Percentiles rank a stretch among this genome's conserved stretches.
Conservation (phyloP, 1,140 invertebrate species). For the Drosophila arizonae region DNA sequence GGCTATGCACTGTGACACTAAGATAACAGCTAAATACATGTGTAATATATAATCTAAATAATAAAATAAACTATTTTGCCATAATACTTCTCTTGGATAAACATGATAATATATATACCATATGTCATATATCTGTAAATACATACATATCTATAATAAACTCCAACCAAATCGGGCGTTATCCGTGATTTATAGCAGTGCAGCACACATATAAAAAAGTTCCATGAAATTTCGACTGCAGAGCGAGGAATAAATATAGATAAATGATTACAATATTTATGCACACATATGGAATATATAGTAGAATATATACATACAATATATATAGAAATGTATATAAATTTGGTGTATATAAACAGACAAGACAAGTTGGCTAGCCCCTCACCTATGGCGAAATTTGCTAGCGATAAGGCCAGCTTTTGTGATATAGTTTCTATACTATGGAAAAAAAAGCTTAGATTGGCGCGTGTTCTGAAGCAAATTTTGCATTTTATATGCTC, state of each 20-base stretch:
- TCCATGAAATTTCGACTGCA: background rate
- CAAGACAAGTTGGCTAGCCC: background rate
- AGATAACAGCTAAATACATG: background rate
- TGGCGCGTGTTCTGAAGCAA: conserved; percentile 25
- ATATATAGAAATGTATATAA: background rate
- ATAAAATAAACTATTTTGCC: background rate
- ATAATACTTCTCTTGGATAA: background rate
- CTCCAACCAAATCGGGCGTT: background rate
- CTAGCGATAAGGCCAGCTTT: background rate
- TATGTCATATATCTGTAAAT: background rate
- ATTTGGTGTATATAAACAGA: conserved; percentile 1
- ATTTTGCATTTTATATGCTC: conserved; percentile 51
- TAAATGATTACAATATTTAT: conserved; percentile 2
- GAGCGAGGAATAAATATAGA: background rate
- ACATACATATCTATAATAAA: no score
- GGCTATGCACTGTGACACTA: background rate
- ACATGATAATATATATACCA: background rate
- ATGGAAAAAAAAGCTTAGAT: conserved; percentile 2
- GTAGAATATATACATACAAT: background rate
- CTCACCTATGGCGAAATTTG: background rate
- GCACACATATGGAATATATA: background rate
- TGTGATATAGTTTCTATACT: background rate
- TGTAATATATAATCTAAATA: background rate
- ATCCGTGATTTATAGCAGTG: conserved; percentile 7
- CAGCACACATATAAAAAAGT: background rate